Conservation (phyloP, 2,888 invertebrate genomes). For the Dendrolimus pini region DNA sequence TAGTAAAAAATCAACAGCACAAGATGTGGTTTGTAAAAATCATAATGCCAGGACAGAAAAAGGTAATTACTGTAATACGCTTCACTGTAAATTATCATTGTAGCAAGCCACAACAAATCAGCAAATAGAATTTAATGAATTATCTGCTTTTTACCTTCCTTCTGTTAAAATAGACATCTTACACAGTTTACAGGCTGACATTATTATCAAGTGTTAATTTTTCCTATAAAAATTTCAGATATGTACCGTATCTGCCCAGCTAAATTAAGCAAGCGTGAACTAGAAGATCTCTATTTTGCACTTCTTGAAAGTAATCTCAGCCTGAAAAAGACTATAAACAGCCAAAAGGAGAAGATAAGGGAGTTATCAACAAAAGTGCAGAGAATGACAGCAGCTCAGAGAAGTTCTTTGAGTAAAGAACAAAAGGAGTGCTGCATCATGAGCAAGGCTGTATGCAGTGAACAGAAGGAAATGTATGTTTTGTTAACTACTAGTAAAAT, state of each 20-base stretch:
- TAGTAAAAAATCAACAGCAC: conserved; percentile 23
- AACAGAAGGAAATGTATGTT: conserved; percentile 53
- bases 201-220: no score
- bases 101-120: no score
- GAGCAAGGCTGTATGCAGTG: conserved; percentile 34
- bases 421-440: conserved; percentile 36
- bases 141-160: no score
- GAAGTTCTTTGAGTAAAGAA: conserved; percentile 23
- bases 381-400: conserved; percentile 35
- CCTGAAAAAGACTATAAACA: conserved; percentile 78
- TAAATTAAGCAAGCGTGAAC: conserved; percentile 77
- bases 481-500: background rate
- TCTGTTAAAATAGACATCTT: no score
- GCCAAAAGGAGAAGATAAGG: conserved; percentile 73
- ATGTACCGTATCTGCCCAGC: conserved; percentile 47
- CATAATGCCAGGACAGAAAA: conserved; percentile 27
- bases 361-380: conserved; percentile 44
- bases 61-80: conserved; percentile 18
- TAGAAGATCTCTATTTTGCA: conserved; percentile 81
- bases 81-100: no score
- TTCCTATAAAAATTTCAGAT: conserved; percentile 22
- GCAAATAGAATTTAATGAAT: no score
- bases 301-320: conserved; percentile 77
- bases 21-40: conserved; percentile 28
- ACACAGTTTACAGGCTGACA: no score